These are phyloP conservation scores for Candidula unifasciata DNA, from an alignment of 2,888 invertebrate species.

Conservation along the genomic window DNA sequence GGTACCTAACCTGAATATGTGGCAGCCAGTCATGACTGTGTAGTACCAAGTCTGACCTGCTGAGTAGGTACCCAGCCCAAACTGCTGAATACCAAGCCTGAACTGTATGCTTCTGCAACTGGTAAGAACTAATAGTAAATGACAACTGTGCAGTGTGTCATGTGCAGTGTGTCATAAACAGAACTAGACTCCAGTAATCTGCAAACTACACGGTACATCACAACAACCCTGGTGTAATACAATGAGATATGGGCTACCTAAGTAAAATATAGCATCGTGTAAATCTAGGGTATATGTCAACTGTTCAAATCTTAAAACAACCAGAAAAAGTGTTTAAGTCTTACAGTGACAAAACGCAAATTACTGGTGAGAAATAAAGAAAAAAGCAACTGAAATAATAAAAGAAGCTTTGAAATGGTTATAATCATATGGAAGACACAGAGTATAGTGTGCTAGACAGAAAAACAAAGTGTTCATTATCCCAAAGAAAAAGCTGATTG, in stretches of 20 bases:
- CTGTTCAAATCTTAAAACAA: neutral
- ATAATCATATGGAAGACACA: too few relatives aligned
- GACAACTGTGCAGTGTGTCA: neutral
- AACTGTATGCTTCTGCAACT: too few relatives aligned
- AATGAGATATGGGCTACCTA: neutral
- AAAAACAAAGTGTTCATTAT: too few relatives aligned
- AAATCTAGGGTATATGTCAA: neutral
- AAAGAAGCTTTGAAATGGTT: too few relatives aligned
- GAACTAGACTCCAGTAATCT: neutral
- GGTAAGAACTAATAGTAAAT: neutral
- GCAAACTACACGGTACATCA: neutral
- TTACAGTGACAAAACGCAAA: neutral
- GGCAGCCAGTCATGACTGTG: too few relatives aligned
- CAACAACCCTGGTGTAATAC: neutral
- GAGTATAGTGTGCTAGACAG: too few relatives aligned
- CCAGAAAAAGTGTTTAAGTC: too few relatives aligned
- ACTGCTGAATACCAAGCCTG: too few relatives aligned
- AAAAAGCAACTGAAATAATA: neutral
- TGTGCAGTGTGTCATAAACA: neutral
- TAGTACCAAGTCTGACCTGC: too few relatives aligned
- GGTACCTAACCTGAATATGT: too few relatives aligned
- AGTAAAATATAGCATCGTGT: neutral
- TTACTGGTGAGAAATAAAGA: neutral
- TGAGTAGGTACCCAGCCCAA: too few relatives aligned
- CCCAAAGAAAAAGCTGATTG: too few relatives aligned